A percentile compares a stretch with the other conserved stretches of the same genome.
Conservation (phyloP, 2,113 vertebrate genomes). For the Poeciliopsis turrubarensis region DNA sequence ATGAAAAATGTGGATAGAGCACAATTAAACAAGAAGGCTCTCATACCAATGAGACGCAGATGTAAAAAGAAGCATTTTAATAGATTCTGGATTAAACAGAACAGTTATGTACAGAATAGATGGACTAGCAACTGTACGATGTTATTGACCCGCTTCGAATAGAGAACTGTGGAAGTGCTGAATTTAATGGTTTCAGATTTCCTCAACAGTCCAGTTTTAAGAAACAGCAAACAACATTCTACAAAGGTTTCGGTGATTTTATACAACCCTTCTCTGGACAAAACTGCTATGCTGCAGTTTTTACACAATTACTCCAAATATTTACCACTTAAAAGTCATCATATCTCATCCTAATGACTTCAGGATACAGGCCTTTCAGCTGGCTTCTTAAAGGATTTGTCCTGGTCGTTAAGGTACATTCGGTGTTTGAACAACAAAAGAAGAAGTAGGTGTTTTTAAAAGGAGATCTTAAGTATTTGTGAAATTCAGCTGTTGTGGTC, state of each 20-base stretch:
- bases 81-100: not conserved
- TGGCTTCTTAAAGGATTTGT: no score
- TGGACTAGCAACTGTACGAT: not conserved
- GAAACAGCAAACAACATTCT: not conserved
- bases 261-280: no score
- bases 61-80: not conserved
- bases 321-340: no score
- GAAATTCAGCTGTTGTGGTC: no score
- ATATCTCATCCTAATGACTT: not conserved
- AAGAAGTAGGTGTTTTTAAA: no score
- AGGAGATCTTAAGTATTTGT: no score
- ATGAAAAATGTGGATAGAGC: no score
- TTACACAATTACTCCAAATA: no score
- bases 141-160: not conserved
- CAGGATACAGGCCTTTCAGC: not conserved
- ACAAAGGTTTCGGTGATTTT: not conserved
- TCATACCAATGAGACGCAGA: no score
- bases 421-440: no score
- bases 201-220: not conserved
- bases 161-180: not conserved
- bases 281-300: no score
- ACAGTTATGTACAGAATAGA: not conserved
- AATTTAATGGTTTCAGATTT: not conserved
- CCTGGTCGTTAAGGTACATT: no score
- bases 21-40: not conserved